Evolutionary conservation across 2,888 invertebrate species (phyloP), one percentile per base, ranked within the genome.

Genomic region (Ommatoiulus sabulosus): DNA sequence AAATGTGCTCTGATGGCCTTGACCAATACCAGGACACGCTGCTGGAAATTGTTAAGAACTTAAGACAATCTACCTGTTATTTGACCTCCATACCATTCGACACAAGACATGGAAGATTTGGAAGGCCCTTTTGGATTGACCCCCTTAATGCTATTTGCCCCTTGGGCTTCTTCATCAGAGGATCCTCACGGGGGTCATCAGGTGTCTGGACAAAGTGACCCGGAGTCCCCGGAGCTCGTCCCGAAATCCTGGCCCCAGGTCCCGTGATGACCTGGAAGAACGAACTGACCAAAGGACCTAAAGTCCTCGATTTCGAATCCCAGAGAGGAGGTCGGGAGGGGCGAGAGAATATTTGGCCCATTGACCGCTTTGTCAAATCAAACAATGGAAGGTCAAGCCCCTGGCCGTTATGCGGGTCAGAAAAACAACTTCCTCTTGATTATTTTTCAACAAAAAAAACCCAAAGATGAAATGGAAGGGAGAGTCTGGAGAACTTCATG

Each of bases 371-470:
- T 63, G 63, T 20, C 63, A 63, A 63, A 8, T n/a, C 63, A 63
- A 63, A 63, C 63, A 63, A 63, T 63, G 63, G 63, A 63, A 63
- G 63, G 63, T 63, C 63, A 63, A 1, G 63, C 63, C 63, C 20
- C 63, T n/a, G 63, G 63, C 63, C 6, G 20, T 6, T 20, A 6
- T 20, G 63, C 63, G 63, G 63, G 63, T 63, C 63, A 63, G 5
- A 6, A 63, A 63, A 63, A 63, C 63, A 63, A 63, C 63, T 20
- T 63, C 20, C 20, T 63, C 20, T 20, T 63, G n/a, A 63, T 63
- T 8, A 20, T 2, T 63, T 8, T 63, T 63, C n/a, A 35, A 35
- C 35, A 35, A 35, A 35, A 35, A 35, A 35, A 35, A 35, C 0
- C 5, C n/a, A 63, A 63, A 63, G 20, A n/a, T 63, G 63, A 8